phyloP scores from a whole-genome alignment of 2,888 invertebrate genomes.

The Augiades crinisus region DNA sequence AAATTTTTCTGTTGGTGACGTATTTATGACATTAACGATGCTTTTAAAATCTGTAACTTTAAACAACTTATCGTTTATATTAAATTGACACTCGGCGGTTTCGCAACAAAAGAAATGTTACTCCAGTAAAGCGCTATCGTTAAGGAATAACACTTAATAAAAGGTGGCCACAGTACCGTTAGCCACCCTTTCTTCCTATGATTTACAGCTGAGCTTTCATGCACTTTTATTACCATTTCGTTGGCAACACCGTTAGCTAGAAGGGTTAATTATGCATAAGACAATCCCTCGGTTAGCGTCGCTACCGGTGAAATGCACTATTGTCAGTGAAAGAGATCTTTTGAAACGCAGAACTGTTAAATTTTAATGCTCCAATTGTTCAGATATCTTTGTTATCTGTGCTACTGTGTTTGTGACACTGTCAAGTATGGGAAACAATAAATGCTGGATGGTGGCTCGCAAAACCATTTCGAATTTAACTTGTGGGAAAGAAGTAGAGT shows the following conservation, averaged over 20 bases:
- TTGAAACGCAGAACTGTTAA: slow-evolving; percentile 5
- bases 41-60: too few species aligned
- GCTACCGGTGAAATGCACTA: slow-evolving; percentile 39
- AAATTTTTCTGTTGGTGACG: too few species aligned
- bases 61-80: too few species aligned
- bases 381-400: slow-evolving; percentile 17
- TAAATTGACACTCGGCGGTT: neutral
- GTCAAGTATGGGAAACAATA: slow-evolving; percentile 23
- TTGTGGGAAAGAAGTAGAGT: slow-evolving; percentile 5
- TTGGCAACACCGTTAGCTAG: slow-evolving; percentile 33
- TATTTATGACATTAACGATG: too few species aligned
- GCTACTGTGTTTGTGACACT: slow-evolving; percentile 29
- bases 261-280: slow-evolving; percentile 48
- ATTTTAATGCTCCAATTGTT: slow-evolving; percentile 24
- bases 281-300: slow-evolving; percentile 38
- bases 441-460: neutral
- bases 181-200: slow-evolving; percentile 49
- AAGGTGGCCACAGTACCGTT: slow-evolving; percentile 56
- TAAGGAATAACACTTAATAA: slow-evolving; percentile 30
- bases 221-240: slow-evolving; percentile 35
- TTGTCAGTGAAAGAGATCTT: slow-evolving; percentile 9
- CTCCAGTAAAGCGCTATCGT: neutral
- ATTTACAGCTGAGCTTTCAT: slow-evolving; percentile 43
- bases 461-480: slow-evolving; percentile 15
- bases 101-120: neutral